phyloP scores from a whole-genome alignment of 2,797 vertebrate species.

The Lutjanus argentimaculatus region DNA sequence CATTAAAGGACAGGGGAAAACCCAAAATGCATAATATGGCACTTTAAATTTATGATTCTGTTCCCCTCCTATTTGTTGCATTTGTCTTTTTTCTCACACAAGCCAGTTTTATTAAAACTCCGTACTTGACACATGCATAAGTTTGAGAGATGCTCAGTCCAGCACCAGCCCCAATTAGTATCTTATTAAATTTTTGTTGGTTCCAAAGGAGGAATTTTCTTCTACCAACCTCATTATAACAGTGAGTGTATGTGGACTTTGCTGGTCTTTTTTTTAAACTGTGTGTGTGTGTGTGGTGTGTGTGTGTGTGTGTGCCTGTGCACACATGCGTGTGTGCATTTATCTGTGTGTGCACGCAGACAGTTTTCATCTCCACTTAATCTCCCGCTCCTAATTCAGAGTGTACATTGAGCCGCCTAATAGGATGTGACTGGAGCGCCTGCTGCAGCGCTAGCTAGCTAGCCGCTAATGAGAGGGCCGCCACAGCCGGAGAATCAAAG shows the following conservation, averaged over 20 bases:
- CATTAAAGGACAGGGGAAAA: no score
- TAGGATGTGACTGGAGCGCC: slow-evolving; percentile 81
- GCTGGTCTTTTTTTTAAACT: slow-evolving; percentile 32
- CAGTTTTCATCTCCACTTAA: slow-evolving; percentile 83
- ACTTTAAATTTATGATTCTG: not conserved
- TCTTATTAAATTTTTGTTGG: slow-evolving; percentile 19
- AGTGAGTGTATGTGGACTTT: slow-evolving; percentile 37
- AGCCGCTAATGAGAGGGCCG: slow-evolving; percentile 82
- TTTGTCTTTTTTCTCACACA: not conserved
- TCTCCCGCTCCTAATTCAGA: slow-evolving; percentile 84
- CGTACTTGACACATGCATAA: not conserved
- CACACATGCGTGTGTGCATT: not conserved
- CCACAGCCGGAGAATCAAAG: slow-evolving; percentile 80
- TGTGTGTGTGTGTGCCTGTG: not conserved
- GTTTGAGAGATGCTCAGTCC: slow-evolving; percentile 10
- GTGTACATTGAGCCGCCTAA: slow-evolving; percentile 84
- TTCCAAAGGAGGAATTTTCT: slow-evolving; percentile 39
- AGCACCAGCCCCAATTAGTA: slow-evolving; percentile 36
- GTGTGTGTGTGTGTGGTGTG: slow-evolving; percentile 25
- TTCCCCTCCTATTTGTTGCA: slow-evolving; percentile 6
- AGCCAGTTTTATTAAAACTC: slow-evolving; percentile 1
- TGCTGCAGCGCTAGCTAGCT: slow-evolving; percentile 74
- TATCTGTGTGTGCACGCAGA: slow-evolving; percentile 45
- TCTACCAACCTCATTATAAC: slow-evolving; percentile 61
- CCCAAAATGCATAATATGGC: no score